Conservation (phyloP, 37 sponge, comb jelly and placozoan species). For the Ianthella basta region DNA sequence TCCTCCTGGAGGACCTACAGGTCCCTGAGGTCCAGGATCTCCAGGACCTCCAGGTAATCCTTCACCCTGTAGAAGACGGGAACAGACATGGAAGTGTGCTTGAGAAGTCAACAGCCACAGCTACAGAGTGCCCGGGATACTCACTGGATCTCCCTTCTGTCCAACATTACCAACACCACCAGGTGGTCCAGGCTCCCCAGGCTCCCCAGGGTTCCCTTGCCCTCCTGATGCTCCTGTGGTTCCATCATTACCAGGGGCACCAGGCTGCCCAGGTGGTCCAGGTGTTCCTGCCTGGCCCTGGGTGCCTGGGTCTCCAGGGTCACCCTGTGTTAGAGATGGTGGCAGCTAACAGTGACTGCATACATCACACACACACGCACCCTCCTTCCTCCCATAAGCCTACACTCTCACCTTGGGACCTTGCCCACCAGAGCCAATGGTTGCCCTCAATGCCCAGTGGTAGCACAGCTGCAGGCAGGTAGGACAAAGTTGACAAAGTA, state of each 20-base stretch:
- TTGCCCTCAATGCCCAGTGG: slow-evolving; percentile 1
- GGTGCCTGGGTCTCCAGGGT: background rate
- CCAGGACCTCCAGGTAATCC: background rate
- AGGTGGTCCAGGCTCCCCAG: background rate
- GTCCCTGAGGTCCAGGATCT: background rate
- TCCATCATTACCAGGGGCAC: background rate
- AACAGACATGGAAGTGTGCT: background rate
- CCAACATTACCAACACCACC: background rate
- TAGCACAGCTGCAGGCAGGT: background rate
- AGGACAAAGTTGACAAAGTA: too few relatives aligned
- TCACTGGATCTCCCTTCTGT: background rate
- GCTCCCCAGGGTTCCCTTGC: background rate
- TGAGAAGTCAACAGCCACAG: background rate
- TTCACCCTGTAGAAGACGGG: background rate
- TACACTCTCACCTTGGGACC: too few relatives aligned
- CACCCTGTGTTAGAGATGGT: too few relatives aligned
- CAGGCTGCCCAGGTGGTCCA: slow-evolving; percentile 2
- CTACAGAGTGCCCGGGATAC: background rate
- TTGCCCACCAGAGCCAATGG: background rate
- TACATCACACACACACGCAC: too few relatives aligned
- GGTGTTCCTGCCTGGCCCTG: background rate
- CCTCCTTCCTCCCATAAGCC: too few relatives aligned
- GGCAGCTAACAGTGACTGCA: too few relatives aligned
- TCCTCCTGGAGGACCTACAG: background rate
- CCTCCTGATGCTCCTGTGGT: background rate